A percentile compares a stretch with the other conserved stretches of the same genome.
Conservation (phyloP, 2,797 vertebrate species). For the Danio jaintianensis region DNA sequence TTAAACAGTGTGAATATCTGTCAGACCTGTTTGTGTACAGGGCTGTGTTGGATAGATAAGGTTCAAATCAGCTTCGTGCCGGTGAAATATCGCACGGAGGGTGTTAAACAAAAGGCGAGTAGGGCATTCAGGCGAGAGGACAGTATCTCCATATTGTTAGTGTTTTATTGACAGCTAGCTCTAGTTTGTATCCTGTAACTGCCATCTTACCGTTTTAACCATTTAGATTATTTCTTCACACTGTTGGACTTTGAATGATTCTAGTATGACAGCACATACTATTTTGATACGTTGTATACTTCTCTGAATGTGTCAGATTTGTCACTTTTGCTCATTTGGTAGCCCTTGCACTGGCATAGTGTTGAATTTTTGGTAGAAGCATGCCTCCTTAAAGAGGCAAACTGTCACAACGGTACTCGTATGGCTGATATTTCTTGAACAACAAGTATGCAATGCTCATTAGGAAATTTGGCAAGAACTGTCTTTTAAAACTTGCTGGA, state of each 20-base stretch:
- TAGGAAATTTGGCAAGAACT: background rate
- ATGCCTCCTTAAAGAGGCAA: background rate
- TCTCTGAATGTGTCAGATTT: conserved; percentile 9
- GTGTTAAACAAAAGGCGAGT: conserved; percentile 48
- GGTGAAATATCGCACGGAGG: conserved; percentile 11
- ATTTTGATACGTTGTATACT: background rate
- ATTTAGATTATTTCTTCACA: background rate
- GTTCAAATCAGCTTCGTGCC: background rate
- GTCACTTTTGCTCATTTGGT: conserved; percentile 6
- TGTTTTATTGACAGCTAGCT: conserved; percentile 25
- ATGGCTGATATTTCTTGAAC: conserved; percentile 6
- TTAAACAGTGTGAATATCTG: background rate
- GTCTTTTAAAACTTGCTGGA: background rate
- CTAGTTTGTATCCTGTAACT: background rate
- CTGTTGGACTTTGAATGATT: background rate
- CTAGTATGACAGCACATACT: too few species aligned
- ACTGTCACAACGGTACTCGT: background rate
- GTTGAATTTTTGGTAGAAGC: conserved; percentile 1
- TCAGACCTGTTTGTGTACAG: background rate
- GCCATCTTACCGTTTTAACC: background rate
- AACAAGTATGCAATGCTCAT: background rate
- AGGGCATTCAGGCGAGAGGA: conserved; percentile 27
- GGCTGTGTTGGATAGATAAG: background rate
- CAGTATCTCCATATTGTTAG: conserved; percentile 19
- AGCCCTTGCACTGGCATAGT: background rate